Percentiles rank a stretch among this genome's conserved stretches.
Conservation (phyloP, 2,113 vertebrate genomes). For the Girardinichthys multiradiatus region DNA sequence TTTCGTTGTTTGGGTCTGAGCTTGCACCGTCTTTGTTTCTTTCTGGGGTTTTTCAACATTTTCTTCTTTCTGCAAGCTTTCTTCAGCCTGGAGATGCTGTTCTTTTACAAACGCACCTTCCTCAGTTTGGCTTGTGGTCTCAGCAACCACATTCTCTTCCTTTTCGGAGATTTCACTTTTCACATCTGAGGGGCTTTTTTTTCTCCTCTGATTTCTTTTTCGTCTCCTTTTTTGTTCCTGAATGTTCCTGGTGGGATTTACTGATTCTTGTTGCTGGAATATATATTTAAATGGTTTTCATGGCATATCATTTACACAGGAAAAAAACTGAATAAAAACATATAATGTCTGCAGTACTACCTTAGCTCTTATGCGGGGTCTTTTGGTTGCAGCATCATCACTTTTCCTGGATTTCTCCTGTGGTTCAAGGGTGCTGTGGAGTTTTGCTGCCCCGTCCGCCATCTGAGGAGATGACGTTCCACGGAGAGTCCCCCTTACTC, state of each 20-base stretch:
- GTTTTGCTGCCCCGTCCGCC: conserved; percentile 28
- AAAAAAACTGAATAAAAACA: neutral
- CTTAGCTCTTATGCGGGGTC: conserved; percentile 1
- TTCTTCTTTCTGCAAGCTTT: neutral
- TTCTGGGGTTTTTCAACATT: neutral
- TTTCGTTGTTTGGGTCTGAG: conserved; percentile 54
- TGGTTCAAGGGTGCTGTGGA: neutral
- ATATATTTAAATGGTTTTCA: neutral
- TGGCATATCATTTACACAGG: neutral
- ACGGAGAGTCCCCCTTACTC: conserved; percentile 1
- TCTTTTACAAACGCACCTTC: neutral
- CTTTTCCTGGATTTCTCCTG: neutral
- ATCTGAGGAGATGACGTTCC: conserved; percentile 22
- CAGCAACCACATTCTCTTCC: neutral
- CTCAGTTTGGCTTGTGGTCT: conserved; percentile 20
- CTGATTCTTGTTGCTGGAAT: conserved; percentile 26
- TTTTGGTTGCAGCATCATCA: conserved; percentile 20
- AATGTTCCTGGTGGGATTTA: neutral
- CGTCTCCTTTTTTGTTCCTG: conserved; percentile 26
- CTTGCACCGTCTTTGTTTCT: conserved; percentile 11
- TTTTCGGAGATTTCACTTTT: neutral
- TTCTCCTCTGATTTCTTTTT: conserved; percentile 35
- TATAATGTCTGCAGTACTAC: conserved; percentile 11
- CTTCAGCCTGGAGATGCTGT: neutral
- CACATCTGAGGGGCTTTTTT: neutral